A percentile compares a stretch with the other conserved stretches of the same genome.
Conservation (phyloP, 30 jellyfish, hydroid and myxozoan species). For the Cassiopea andromeda region DNA sequence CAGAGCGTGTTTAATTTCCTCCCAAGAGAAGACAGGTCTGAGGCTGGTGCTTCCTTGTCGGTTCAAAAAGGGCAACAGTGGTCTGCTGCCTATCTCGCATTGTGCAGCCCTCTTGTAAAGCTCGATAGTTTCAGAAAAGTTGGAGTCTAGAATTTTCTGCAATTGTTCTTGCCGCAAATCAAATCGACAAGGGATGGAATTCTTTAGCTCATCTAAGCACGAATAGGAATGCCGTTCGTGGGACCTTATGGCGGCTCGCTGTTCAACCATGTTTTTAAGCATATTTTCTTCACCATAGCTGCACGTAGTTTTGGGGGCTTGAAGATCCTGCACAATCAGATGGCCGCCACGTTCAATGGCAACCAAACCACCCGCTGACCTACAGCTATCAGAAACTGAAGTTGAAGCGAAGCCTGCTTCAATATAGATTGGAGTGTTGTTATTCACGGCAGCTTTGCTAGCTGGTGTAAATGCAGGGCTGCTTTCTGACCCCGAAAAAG, state of each 20-base stretch:
- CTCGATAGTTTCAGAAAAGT: conserved; percentile 28
- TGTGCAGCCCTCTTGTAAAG: conserved; percentile 1
- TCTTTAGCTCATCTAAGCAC: neutral
- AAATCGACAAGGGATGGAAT: neutral
- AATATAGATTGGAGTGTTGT: neutral
- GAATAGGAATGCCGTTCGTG: neutral
- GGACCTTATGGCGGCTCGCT: neutral
- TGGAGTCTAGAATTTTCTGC: neutral
- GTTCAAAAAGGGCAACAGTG: neutral
- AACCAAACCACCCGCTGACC: neutral
- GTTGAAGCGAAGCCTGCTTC: neutral
- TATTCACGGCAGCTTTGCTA: neutral
- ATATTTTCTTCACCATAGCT: neutral
- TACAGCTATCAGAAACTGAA: neutral
- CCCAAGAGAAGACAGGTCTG: conserved; percentile 11
- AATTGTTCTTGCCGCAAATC: conserved; percentile 9
- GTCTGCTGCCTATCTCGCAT: neutral
- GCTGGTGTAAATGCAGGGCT: neutral
- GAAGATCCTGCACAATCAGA: neutral
- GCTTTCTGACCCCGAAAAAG: no score
- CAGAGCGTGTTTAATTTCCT: conserved; percentile 3
- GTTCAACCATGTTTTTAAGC: neutral
- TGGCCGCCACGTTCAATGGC: neutral
- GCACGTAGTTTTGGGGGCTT: neutral
- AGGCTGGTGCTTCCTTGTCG: neutral